A percentile compares a stretch with the other conserved stretches of the same genome.
These are phyloP conservation scores for Melanotaenia pygmaea DNA, from an alignment of 2,797 vertebrate species.

Conservation along the genomic window DNA sequence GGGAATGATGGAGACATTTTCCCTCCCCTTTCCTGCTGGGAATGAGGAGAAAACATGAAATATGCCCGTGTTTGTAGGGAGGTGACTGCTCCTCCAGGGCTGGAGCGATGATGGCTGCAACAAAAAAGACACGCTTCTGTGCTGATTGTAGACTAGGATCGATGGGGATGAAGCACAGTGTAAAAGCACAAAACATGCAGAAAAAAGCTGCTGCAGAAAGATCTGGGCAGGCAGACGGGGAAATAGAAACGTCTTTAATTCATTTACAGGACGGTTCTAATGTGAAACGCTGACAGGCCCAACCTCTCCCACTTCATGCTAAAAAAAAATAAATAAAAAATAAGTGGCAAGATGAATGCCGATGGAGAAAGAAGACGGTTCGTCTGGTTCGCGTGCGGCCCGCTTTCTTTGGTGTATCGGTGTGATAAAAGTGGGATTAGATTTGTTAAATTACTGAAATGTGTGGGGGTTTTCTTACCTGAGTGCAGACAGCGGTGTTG, in stretches of 20 bases:
- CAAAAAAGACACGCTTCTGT: constrained; percentile 36
- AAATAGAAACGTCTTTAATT: constrained; percentile 1
- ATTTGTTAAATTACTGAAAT: constrained; percentile 1
- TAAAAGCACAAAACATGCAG: background rate
- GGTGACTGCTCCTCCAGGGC: constrained; percentile 1
- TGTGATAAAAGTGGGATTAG: background rate
- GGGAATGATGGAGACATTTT: constrained; percentile 48
- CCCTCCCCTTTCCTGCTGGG: background rate
- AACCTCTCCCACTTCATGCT: constrained; percentile 74
- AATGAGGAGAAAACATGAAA: constrained; percentile 27
- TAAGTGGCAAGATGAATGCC: constrained; percentile 66
- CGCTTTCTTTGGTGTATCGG: background rate
- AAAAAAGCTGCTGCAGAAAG: background rate
- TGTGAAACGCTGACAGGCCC: constrained; percentile 68
- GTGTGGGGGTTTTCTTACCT: constrained; percentile 75
- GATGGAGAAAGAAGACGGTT: constrained; percentile 61
- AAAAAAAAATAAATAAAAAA: constrained; percentile 31
- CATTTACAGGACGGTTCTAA: constrained; percentile 39
- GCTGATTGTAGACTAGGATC: constrained; percentile 19
- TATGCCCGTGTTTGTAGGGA: constrained; percentile 12
- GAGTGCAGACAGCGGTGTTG: constrained; percentile 79
- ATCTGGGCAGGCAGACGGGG: background rate
- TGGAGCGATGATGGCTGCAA: constrained; percentile 46
- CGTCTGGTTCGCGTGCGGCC: background rate
- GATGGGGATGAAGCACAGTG: constrained; percentile 28